Evolutionary conservation across 2,888 invertebrate genomes (phyloP), one percentile per base, ranked within the genome.

Genomic region (Chirona hameri): DNA sequence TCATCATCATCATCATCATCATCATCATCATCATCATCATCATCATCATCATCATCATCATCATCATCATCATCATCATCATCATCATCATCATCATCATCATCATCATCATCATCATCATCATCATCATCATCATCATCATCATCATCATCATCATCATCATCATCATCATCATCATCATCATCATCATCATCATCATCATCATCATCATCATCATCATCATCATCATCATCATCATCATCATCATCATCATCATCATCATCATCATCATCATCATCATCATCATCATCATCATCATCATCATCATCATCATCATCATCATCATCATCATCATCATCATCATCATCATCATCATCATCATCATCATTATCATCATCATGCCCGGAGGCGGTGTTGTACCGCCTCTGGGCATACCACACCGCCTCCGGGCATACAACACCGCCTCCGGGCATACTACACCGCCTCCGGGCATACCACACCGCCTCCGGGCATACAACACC

Each of bases 221-320:
- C 10, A 69, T 69, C 29, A 69, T 69, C 10, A 69, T 69, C 29
- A 69, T 69, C 10, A 69, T 69, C 29, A 69, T 69, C 29, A 69
- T 69, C 29, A 69, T 69, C 29, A 69, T 69, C 29, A 69, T 69
- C 29, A 69, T 69, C 29, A 69, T 69, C 29, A 69, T 69, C 29
- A 69, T 69, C 29, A 69, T 69, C 29, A 69, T 69, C 29, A 69
- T 69, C 10, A 10, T 69, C 29, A 69, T 69, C 29, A 10, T 69
- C 29, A 10, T 69, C 29, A 69, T 69, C 29, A 10, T 69, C 3
- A 69, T n/a, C n/a, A n/a, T n/a, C n/a, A n/a, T n/a, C n/a, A n/a
- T n/a, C n/a, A n/a, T n/a, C n/a, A n/a, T n/a, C n/a, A n/a, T n/a
- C n/a, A n/a, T n/a, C n/a, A n/a, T n/a, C n/a, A n/a, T n/a, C n/a